phyloP scores from a whole-genome alignment of 2,113 vertebrate species.

The Centropristis striata region DNA sequence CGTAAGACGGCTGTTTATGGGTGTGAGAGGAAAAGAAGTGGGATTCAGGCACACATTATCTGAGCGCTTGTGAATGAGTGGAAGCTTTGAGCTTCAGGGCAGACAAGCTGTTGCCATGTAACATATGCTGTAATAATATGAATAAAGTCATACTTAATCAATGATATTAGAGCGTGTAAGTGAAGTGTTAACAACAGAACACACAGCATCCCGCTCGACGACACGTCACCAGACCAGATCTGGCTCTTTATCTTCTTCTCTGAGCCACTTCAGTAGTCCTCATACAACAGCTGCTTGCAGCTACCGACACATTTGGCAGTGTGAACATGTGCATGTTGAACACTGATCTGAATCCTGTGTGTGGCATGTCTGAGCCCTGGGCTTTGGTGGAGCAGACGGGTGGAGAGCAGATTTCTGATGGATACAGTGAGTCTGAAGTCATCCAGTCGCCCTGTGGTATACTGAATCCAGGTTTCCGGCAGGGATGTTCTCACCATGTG shows the following conservation, averaged over 20 bases:
- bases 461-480: constrained; percentile 58
- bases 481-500: constrained; percentile 50
- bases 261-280: constrained; percentile 59
- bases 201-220: background rate
- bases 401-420: constrained; percentile 56
- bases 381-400: constrained; percentile 59
- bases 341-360: constrained; percentile 62
- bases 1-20: background rate
- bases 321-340: constrained; percentile 59
- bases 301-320: constrained; percentile 56
- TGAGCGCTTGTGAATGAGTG: background rate
- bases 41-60: background rate
- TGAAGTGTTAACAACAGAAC: background rate
- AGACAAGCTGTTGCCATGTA: background rate
- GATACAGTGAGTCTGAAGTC: constrained; percentile 73
- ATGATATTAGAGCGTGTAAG: background rate
- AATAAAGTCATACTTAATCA: background rate
- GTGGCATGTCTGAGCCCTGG: constrained; percentile 70
- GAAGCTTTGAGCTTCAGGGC: background rate
- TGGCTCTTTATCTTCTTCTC: constrained; percentile 36
- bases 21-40: background rate
- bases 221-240: constrained; percentile 11
- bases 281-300: constrained; percentile 71
- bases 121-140: background rate
- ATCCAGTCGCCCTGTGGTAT: constrained; percentile 57